Conservation (phyloP, 2,888 invertebrate genomes). For the Pediacus dermestoides region DNA sequence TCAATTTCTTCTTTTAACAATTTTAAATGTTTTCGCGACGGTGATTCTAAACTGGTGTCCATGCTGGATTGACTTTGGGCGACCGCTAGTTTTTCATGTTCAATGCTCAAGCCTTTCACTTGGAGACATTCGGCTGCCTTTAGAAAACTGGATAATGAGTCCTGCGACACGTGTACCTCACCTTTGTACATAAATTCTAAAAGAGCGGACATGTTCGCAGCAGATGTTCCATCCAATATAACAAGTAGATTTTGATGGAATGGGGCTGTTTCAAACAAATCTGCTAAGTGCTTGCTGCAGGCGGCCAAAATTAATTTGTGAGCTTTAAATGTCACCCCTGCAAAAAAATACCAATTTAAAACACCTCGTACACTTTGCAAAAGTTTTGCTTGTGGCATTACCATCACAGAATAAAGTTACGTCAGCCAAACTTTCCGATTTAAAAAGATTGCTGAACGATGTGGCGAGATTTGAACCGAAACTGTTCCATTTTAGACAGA, state of each 20-base stretch:
- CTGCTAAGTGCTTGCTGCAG: conserved; percentile 90
- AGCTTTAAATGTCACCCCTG: conserved; percentile 87
- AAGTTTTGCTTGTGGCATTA: conserved; percentile 48
- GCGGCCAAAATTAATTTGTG: conserved; percentile 89
- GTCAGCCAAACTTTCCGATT: conserved; percentile 88
- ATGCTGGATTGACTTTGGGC: conserved; percentile 53
- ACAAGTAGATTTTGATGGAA: conserved; percentile 78
- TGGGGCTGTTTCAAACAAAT: conserved; percentile 84
- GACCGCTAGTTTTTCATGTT: conserved; percentile 65
- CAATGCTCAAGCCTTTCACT: conserved; percentile 75
- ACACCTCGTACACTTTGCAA: neutral
- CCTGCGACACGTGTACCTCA: conserved; percentile 89
- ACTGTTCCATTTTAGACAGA: conserved; percentile 95
- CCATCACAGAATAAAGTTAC: conserved; percentile 92
- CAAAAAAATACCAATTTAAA: conserved; percentile 31
- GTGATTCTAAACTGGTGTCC: conserved; percentile 40
- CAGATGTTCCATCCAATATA: conserved; percentile 84
- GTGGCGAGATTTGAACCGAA: conserved; percentile 90
- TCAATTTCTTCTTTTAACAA: conserved; percentile 34
- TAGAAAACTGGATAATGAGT: conserved; percentile 84
- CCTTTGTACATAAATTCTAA: conserved; percentile 94
- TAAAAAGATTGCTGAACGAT: conserved; percentile 88
- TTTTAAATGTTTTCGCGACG: conserved; percentile 18
- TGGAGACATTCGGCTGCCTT: conserved; percentile 89
- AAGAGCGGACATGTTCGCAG: conserved; percentile 85